Conservation (phyloP, 2,888 invertebrate species). For the Ophion obscuratus region DNA sequence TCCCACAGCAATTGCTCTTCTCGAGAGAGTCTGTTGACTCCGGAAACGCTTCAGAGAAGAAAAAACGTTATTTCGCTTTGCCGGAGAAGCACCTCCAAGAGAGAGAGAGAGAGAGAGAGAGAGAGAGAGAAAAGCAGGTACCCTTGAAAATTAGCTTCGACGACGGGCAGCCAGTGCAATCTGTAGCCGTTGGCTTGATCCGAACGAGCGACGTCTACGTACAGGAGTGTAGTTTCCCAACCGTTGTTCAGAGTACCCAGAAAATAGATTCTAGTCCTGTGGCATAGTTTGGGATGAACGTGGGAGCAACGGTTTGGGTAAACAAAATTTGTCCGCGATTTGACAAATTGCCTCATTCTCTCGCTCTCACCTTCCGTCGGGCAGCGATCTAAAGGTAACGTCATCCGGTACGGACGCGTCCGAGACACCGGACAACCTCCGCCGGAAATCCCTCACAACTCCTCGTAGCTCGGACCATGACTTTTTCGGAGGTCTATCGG, state of each 20-base stretch:
- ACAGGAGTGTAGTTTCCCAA: slow-evolving; percentile 95
- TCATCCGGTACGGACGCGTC: slow-evolving; percentile 92
- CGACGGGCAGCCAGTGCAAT: slow-evolving; percentile 92
- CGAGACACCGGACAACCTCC: slow-evolving; percentile 91
- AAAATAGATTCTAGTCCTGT: slow-evolving; percentile 93
- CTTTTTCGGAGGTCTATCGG: slow-evolving; percentile 74
- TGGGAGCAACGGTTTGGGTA: neutral
- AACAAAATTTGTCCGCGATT: neutral
- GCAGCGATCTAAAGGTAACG: slow-evolving; percentile 91
- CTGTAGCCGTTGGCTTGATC: slow-evolving; percentile 86
- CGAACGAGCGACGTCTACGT: slow-evolving; percentile 91
- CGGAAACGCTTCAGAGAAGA: slow-evolving; percentile 80
- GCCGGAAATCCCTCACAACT: slow-evolving; percentile 92
- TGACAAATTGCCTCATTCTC: neutral
- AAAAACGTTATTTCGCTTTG: neutral
- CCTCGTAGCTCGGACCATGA: slow-evolving; percentile 93
- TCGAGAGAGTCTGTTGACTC: slow-evolving; percentile 89
- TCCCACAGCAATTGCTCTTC: slow-evolving; percentile 97
- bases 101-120: neutral
- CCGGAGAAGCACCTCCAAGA: neutral
- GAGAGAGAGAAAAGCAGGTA: slow-evolving; percentile 55
- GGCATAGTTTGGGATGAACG: slow-evolving; percentile 20
- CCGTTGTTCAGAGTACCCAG: slow-evolving; percentile 94
- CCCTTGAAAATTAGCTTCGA: slow-evolving; percentile 90
- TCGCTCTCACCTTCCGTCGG: slow-evolving; percentile 86